Evolutionary conservation across 2,797 vertebrate species (phyloP), one percentile per base, ranked within the genome.

Genomic region (Pyrocephalus nanus): DNA sequence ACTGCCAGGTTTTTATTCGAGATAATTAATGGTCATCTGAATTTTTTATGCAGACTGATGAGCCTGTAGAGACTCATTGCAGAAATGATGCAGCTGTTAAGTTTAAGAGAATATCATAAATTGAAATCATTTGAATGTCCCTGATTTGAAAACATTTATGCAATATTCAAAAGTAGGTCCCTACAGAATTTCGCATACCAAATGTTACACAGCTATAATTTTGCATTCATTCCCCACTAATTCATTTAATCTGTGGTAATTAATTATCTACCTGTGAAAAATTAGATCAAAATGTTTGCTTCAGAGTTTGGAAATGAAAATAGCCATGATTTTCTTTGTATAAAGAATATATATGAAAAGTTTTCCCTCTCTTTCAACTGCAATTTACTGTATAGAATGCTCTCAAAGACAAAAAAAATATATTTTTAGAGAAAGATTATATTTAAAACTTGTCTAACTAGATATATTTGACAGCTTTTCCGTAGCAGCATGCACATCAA

Each of bases 31-130:
- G 97, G 98, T 98, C 93, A 95, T 98, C 92, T 97, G 96, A 96
- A 89, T 67, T 90, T 94, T 96, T 96, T 98, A 95, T 96, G 94
- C 96, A 95, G 90, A 96, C 53, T 96, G 93, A 98, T 98, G 95
- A 96, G 97, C 97, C 98, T 97, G 97, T 91, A 53, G 97, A 98
- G 98, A 97, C 97, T 97, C 96, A 97, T 98, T 98, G 96, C 90
- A 97, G 97, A 98, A 98, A 98, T 78, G 94, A 98, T 98, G 96
- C 98, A 98, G 98, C 97, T 99, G 98, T 98, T 98, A 98, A 96
- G 76, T 98, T 97, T 97, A 97, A 98, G 96, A 97, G 96, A 98
- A 97, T 98, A 98, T 97, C 93, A 95, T 98, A 96, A 97, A 97
- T 97, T 98, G 96, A 93, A 97, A 92, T 82, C 62, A 94, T 96